Conservation (phyloP, 2,888 invertebrate genomes). For the Drosophila rubida region DNA sequence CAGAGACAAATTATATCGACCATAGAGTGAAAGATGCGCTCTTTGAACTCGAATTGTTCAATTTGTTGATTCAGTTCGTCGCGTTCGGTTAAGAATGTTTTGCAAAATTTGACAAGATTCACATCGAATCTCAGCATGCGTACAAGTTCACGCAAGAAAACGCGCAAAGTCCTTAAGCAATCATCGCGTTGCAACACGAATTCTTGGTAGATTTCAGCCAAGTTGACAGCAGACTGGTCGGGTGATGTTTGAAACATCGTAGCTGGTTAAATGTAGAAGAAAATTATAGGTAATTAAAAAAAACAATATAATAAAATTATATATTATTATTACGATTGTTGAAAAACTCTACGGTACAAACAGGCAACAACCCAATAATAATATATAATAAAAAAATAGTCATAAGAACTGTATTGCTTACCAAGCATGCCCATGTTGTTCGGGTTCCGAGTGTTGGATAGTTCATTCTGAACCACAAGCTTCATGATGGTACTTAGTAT, state of each 20-base stretch:
- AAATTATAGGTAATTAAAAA: not conserved
- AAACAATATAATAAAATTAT: not conserved
- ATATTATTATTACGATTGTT: too few relatives aligned
- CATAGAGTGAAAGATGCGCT: conserved; percentile 93
- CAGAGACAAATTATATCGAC: conserved; percentile 94
- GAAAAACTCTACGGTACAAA: too few relatives aligned
- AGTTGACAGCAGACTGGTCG: conserved; percentile 91
- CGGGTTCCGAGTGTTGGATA: conserved; percentile 95
- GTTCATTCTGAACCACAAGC: conserved; percentile 97
- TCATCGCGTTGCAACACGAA: conserved; percentile 95
- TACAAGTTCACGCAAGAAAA: conserved; percentile 94
- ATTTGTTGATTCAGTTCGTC: conserved; percentile 87
- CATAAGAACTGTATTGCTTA: conserved; percentile 59
- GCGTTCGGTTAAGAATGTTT: conserved; percentile 89
- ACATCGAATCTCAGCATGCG: conserved; percentile 93
- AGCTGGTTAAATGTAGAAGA: conserved; percentile 84
- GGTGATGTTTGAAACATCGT: conserved; percentile 94
- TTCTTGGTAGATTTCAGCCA: conserved; percentile 95
- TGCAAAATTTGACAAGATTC: conserved; percentile 91
- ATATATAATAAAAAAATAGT: not conserved
- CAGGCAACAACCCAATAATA: too few relatives aligned
- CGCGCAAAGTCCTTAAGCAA: conserved; percentile 93
- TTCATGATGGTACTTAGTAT: conserved; percentile 94
- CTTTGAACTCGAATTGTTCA: conserved; percentile 89
- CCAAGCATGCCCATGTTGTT: conserved; percentile 96